A percentile compares a stretch with the other conserved stretches of the same genome.
Conservation (phyloP, 2,888 invertebrate species). For the Microctonus brassicae region DNA sequence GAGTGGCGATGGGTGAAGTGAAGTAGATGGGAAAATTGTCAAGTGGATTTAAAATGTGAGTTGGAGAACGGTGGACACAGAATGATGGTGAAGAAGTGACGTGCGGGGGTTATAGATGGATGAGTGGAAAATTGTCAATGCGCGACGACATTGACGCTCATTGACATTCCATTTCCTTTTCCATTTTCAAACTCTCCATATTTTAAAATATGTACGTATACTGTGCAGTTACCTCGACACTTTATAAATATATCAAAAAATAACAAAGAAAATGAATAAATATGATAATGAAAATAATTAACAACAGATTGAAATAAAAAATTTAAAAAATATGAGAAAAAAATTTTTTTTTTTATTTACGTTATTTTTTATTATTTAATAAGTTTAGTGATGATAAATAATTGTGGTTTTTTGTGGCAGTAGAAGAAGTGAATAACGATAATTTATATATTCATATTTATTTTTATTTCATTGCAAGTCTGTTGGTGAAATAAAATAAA, state of each 20-base stretch:
- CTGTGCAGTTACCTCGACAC: too few species aligned
- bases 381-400: too few species aligned
- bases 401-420: too few species aligned
- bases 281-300: too few species aligned
- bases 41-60: neutral
- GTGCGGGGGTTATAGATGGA: neutral
- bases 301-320: too few species aligned
- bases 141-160: conserved; percentile 3
- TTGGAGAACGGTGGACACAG: neutral
- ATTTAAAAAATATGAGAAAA: too few species aligned
- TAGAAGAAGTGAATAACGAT: too few species aligned
- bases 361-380: too few species aligned
- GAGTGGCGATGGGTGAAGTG: neutral
- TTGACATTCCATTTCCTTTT: conserved; percentile 19
- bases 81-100: neutral
- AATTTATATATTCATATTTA: too few species aligned
- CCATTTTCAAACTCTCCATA: neutral
- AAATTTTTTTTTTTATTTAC: too few species aligned
- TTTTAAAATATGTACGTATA: neutral
- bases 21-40: neutral
- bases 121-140: conserved; percentile 6
- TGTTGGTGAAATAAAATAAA: neutral
- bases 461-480: too few species aligned
- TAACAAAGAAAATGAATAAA: too few species aligned
- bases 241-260: neutral